These are phyloP conservation scores for Bombus confusus DNA, from an alignment of 1,140 invertebrate genomes.

Conservation along the genomic window DNA sequence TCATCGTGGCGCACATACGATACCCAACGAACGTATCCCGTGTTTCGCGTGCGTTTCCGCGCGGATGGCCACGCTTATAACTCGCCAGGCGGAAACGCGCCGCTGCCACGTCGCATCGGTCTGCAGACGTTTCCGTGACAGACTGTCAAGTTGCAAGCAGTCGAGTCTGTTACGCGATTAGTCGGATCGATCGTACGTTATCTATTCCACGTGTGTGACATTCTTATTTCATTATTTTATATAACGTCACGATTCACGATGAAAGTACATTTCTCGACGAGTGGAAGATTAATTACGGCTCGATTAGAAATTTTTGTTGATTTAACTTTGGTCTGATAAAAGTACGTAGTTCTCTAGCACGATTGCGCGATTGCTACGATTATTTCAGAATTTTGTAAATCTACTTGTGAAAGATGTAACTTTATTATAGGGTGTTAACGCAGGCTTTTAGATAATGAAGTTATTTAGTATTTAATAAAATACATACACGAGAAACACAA, in stretches of 20 bases:
- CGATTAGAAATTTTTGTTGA: too few species aligned
- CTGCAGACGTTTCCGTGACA: conserved; percentile 30
- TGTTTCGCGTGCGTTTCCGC: conserved; percentile 32
- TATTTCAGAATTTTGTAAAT: too few species aligned
- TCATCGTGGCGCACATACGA: conserved; percentile 2
- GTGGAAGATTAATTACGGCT: background rate
- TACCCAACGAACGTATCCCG: conserved; percentile 17
- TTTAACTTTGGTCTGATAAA: background rate
- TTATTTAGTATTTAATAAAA: too few species aligned
- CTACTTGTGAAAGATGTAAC: too few species aligned
- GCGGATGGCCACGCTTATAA: conserved; percentile 41
- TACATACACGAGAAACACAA: too few species aligned
- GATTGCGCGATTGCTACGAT: too few species aligned
- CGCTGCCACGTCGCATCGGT: background rate
- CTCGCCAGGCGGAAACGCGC: conserved; percentile 28
- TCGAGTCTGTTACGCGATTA: conserved; percentile 33
- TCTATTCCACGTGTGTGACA: background rate
- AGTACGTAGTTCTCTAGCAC: too few species aligned
- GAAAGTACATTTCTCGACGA: background rate
- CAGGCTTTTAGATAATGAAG: too few species aligned
- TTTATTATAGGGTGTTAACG: too few species aligned
- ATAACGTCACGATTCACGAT: too few species aligned
- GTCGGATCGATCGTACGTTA: conserved; percentile 23
- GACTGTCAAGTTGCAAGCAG: conserved; percentile 18
- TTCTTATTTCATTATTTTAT: background rate